These are phyloP conservation scores for Heliconius ethilla DNA, from an alignment of 2,888 invertebrate species.

Conservation along the genomic window DNA sequence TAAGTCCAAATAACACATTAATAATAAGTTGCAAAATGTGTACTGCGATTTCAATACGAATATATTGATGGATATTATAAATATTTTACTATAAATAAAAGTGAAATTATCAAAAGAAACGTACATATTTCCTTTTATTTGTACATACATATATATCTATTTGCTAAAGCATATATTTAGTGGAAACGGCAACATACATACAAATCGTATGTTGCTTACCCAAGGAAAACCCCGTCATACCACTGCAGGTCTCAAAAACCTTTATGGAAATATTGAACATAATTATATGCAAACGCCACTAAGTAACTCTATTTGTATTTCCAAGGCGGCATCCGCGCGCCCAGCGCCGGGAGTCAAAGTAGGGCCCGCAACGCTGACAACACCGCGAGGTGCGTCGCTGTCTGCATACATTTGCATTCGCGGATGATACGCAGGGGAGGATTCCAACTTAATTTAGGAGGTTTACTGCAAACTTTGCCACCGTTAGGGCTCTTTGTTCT, in stretches of 20 bases:
- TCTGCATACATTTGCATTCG: slow-evolving; percentile 52
- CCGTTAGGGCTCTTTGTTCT: slow-evolving; percentile 37
- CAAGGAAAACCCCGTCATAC: slow-evolving; percentile 6
- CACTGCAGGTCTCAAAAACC: not conserved
- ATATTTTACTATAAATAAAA: too few species aligned
- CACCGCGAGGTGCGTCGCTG: slow-evolving; percentile 43
- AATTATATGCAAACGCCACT: slow-evolving; percentile 27
- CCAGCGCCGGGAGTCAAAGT: slow-evolving; percentile 46
- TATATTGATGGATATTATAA: too few species aligned
- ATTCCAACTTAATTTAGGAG: slow-evolving; percentile 52
- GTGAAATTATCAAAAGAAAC: too few species aligned
- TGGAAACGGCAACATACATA: not conserved
- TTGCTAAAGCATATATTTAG: too few species aligned
- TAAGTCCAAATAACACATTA: too few species aligned
- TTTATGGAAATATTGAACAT: not conserved
- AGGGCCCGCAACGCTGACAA: slow-evolving; percentile 29
- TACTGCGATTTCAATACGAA: not conserved
- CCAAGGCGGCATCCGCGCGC: slow-evolving; percentile 17
- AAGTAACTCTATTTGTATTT: slow-evolving; percentile 29
- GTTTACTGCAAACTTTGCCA: slow-evolving; percentile 48
- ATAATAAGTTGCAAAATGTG: too few species aligned
- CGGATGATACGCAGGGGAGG: slow-evolving; percentile 45
- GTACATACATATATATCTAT: too few species aligned
- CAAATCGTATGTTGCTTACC: slow-evolving; percentile 4
- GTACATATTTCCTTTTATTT: not conserved